Percentiles rank a stretch among this genome's conserved stretches.
phyloP scores from a whole-genome alignment of 2,888 invertebrate genomes.

The Polydrusus cervinus region DNA sequence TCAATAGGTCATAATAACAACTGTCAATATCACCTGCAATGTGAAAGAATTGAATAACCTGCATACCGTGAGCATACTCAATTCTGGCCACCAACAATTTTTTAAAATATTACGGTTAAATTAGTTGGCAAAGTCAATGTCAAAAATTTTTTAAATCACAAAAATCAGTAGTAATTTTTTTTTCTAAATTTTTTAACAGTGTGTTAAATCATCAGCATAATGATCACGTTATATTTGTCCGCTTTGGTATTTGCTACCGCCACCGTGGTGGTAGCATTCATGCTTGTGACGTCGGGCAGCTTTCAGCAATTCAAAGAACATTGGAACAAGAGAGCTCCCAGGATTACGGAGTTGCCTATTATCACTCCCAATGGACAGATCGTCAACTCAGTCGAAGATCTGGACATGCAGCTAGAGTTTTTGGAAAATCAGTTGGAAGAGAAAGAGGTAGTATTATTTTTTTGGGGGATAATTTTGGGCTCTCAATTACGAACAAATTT shows the following conservation, averaged over 20 bases:
- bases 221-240: conserved; percentile 30
- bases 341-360: conserved; percentile 61
- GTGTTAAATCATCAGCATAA: not conserved
- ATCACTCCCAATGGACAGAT: conserved; percentile 61
- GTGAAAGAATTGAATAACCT: too few relatives aligned
- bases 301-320: conserved; percentile 60
- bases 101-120: not conserved
- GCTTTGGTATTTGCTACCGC: conserved; percentile 43
- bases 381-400: conserved; percentile 64
- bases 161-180: conserved; percentile 24
- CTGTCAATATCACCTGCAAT: too few relatives aligned
- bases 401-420: conserved; percentile 65
- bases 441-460: conserved; percentile 56
- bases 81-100: not conserved
- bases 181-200: not conserved
- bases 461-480: too few relatives aligned
- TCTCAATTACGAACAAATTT: too few relatives aligned
- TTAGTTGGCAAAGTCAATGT: conserved; percentile 5
- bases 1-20: too few relatives aligned
- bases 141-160: not conserved
- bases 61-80: too few relatives aligned
- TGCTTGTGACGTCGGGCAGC: conserved; percentile 62
- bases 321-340: conserved; percentile 49
- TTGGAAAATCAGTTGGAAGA: conserved; percentile 63
- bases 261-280: conserved; percentile 62